These are phyloP conservation scores for Holacanthella duospinosa DNA, from an alignment of 2,888 invertebrate species.

Conservation along the genomic window DNA sequence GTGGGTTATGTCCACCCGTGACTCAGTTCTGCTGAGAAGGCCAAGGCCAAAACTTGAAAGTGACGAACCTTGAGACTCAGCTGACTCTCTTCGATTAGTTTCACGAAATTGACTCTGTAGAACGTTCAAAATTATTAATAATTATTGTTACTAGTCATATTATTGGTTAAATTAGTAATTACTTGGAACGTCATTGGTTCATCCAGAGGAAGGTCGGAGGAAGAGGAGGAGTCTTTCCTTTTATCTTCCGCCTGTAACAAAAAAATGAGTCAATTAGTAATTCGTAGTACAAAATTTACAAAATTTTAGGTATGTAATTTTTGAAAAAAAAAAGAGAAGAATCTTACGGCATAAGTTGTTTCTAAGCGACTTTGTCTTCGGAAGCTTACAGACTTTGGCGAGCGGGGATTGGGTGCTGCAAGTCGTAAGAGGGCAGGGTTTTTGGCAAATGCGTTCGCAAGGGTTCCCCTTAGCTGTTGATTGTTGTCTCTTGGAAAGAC, in stretches of 20 bases:
- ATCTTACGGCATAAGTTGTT: conserved; percentile 27
- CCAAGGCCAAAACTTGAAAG: conserved; percentile 31
- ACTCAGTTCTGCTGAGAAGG: conserved; percentile 24
- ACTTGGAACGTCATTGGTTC: not conserved
- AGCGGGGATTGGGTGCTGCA: conserved; percentile 38
- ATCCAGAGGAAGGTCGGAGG: not conserved
- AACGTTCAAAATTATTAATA: no score
- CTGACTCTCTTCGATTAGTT: conserved; percentile 29
- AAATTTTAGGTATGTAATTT: no score
- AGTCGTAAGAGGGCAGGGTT: conserved; percentile 48
- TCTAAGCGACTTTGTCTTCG: conserved; percentile 36
- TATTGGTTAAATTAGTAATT: not conserved
- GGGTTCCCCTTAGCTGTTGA: conserved; percentile 45
- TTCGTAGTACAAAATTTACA: not conserved
- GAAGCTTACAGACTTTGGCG: conserved; percentile 38
- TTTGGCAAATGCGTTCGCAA: conserved; percentile 52
- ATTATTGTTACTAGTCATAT: no score
- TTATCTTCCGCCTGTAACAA: not conserved
- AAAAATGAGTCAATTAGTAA: not conserved
- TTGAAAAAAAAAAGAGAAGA: not conserved
- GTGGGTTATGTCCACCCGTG: conserved; percentile 19
- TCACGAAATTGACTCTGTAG: conserved; percentile 29
- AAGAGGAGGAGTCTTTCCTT: not conserved
- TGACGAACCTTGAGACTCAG: conserved; percentile 25
- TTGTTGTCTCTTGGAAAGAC: conserved; percentile 40